Conservation (phyloP, 2,113 vertebrate genomes). For the Callospermophilus lateralis region DNA sequence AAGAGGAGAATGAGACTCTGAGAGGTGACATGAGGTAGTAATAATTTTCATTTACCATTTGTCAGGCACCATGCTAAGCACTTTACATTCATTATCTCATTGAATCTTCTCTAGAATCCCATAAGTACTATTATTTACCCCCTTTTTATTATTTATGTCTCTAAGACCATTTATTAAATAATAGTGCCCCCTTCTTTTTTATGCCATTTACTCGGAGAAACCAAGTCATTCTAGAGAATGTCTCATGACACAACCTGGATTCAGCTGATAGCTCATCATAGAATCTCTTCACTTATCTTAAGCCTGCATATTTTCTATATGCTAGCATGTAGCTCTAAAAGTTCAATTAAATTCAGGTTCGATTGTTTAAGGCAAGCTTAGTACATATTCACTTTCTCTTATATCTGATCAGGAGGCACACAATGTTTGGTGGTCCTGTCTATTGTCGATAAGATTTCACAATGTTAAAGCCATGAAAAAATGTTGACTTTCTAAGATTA, state of each 20-base stretch:
- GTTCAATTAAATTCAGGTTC: neutral
- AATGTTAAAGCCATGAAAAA: neutral
- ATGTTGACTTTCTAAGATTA: neutral
- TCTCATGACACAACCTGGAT: neutral
- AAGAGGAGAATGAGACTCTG: neutral
- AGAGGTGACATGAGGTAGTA: neutral
- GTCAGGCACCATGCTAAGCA: neutral
- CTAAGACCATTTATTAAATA: neutral
- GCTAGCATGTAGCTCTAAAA: neutral
- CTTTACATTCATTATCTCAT: neutral
- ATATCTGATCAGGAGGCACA: neutral
- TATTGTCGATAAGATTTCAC: neutral
- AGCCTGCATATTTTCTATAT: neutral
- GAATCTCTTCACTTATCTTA: neutral
- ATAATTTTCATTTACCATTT: neutral
- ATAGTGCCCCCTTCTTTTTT: neutral
- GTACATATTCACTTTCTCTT: neutral
- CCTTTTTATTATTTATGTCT: neutral
- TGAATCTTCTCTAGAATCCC: neutral
- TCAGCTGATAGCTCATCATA: neutral
- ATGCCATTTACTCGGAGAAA: neutral
- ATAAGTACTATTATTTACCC: neutral
- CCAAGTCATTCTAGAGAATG: neutral
- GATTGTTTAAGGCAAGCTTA: neutral
- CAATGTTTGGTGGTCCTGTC: neutral